Conservation (phyloP, 2,888 invertebrate species). For the Hyposoter didymator region DNA sequence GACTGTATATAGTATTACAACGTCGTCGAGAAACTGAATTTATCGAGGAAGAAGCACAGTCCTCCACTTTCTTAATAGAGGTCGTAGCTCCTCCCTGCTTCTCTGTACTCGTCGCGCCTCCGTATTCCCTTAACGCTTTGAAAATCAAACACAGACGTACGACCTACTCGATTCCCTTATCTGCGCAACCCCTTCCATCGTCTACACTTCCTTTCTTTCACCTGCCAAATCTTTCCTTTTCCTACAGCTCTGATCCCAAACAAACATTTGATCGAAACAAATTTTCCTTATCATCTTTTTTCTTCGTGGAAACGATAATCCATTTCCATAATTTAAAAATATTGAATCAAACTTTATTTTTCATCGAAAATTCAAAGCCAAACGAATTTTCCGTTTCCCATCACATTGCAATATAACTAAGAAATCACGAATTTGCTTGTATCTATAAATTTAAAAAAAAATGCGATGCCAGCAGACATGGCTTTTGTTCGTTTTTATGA, state of each 20-base stretch:
- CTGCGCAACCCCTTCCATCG: no score
- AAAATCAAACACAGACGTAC: no score
- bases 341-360: not conserved
- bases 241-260: no score
- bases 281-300: not conserved
- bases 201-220: no score
- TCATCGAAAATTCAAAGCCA: not conserved
- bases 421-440: not conserved
- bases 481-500: not conserved
- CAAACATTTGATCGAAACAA: no score
- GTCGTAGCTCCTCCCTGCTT: no score
- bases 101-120: no score
- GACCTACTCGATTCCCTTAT: no score
- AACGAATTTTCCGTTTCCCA: no score
- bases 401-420: no score
- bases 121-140: no score
- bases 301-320: not conserved
- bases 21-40: slow-evolving; percentile 62
- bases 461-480: not conserved
- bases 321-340: not conserved
- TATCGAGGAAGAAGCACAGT: slow-evolving; percentile 55
- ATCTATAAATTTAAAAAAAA: not conserved
- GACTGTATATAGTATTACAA: slow-evolving; percentile 16
- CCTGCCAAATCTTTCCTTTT: no score
- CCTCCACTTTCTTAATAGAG: slow-evolving; percentile 56